Conservation (phyloP, 2,888 invertebrate genomes). For the Adelognathus sp. region DNA sequence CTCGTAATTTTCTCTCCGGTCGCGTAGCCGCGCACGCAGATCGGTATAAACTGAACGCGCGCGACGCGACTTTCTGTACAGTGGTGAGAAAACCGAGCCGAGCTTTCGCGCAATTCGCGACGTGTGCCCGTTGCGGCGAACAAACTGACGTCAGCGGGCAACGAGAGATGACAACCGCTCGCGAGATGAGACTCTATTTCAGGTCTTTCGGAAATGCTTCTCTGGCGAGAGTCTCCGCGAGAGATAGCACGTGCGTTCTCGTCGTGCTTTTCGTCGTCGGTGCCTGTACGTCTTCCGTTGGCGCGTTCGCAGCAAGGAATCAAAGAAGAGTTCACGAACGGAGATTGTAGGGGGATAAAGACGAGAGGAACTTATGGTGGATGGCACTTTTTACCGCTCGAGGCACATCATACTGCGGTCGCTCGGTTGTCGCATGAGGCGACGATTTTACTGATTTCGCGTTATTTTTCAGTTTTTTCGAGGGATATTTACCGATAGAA, state of each 20-base stretch:
- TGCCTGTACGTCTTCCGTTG: background rate
- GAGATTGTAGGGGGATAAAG: background rate
- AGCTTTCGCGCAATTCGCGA: conserved; percentile 1
- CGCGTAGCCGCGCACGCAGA: conserved; percentile 34
- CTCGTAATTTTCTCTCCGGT: conserved; percentile 6
- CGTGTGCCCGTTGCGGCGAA: background rate
- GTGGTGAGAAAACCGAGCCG: conserved; percentile 1
- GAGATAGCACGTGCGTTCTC: background rate
- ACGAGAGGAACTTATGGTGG: background rate
- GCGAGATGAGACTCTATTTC: conserved; percentile 27
- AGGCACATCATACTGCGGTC: background rate
- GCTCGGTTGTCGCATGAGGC: background rate
- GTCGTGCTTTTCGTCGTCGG: background rate
- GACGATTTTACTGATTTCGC: background rate
- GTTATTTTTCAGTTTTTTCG: background rate
- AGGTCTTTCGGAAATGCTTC: conserved; percentile 9
- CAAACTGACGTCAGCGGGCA: conserved; percentile 17
- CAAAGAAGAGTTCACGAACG: background rate
- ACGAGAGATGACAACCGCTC: conserved; percentile 26
- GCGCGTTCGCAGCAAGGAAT: background rate
- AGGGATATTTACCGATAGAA: background rate
- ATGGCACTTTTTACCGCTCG: background rate
- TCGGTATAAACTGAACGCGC: conserved; percentile 26
- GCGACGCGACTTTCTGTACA: background rate
- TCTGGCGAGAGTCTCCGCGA: background rate